Evolutionary conservation across 2,888 invertebrate species (phyloP).

Genomic region (Synanthedon andrenaeformis): DNA sequence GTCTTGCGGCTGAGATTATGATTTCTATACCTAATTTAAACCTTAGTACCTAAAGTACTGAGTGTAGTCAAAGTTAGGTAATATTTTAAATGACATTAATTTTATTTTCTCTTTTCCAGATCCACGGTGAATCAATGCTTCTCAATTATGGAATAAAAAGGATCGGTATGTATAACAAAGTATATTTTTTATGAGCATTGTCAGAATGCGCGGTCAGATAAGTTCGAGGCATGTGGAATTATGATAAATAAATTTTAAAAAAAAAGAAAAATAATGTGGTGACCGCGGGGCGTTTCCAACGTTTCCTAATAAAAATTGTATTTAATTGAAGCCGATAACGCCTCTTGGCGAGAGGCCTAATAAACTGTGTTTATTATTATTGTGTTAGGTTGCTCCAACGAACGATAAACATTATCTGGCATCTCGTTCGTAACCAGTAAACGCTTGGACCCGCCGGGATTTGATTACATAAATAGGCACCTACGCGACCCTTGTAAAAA

Average conservation of each 20-base stretch:
- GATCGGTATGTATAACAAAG: constrained; percentile 27
- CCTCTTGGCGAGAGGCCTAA: constrained; percentile 54
- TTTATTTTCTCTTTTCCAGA: constrained; percentile 32
- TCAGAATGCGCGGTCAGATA: constrained; percentile 20
- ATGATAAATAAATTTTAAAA: constrained; percentile 19
- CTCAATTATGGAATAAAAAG: constrained; percentile 29
- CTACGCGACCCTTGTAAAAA: neutral
- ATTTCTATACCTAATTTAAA: no score
- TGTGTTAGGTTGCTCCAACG: constrained; percentile 43
- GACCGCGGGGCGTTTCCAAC: constrained; percentile 49
- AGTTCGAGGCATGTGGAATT: constrained; percentile 27
- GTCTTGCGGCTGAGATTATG: no score
- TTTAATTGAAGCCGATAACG: constrained; percentile 67
- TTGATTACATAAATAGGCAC: constrained; percentile 11
- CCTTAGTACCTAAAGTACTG: no score
- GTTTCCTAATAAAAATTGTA: constrained; percentile 66
- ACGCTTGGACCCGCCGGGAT: constrained; percentile 18
- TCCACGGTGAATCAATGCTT: constrained; percentile 32
- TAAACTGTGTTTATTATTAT: constrained; percentile 66
- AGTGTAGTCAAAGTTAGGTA: no score
- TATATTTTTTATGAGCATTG: constrained; percentile 7
- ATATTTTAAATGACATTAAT: constrained; percentile 8
- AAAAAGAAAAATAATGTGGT: constrained; percentile 32
- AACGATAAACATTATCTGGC: constrained; percentile 39
- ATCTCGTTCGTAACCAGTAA: constrained; percentile 11